Evolutionary conservation across 1,140 invertebrate genomes (phyloP), one percentile per base, ranked within the genome.

Genomic region (Platyscapa corneri): DNA sequence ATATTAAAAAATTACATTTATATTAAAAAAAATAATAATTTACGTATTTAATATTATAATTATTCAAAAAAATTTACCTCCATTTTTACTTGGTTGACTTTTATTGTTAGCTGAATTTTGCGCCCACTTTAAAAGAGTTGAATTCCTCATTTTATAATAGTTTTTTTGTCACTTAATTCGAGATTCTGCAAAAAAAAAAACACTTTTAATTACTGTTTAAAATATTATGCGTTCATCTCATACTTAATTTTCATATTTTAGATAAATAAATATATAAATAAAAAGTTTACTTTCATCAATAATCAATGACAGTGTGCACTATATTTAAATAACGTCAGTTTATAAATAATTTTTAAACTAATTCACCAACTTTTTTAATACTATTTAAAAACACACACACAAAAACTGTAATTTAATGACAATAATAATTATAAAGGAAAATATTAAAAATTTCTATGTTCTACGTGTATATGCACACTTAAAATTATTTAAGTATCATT

Each of bases 71-170:
- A 30, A 53, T 75, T 89, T 64, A 91, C 90, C 90, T 90, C 92
- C 92, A 89, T 93, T 93, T 90, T 93, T 93, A 75, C 88, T 91
- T 27, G 91, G 88, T 86, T 93, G 91, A 90, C 92, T 93, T 90
- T 94, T 94, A 88, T 94, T 94, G 83, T 94, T 94, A 64, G 93
- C 92, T 34, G 94, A 94, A 89, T 95, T 95, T 72, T 95, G 94
- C 65, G 94, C 93, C 95, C 95, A 95, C 89, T 94, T 94, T 67
- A 95, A 89, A 42, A 95, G 87, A 86, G 94, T 94, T 64, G 94
- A 94, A 92, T 95, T 95, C 88, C 94, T 94, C 94, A 95, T 95
- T 86, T 86, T 88, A 90, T 76, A 87, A 87, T 0, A 27, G 42
- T 82, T 60, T 76, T 76, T 74, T 85, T 87, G 85, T 78, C 67